phyloP scores from a whole-genome alignment of 2,888 invertebrate species.

The Caenorhabditis doughertyi region DNA sequence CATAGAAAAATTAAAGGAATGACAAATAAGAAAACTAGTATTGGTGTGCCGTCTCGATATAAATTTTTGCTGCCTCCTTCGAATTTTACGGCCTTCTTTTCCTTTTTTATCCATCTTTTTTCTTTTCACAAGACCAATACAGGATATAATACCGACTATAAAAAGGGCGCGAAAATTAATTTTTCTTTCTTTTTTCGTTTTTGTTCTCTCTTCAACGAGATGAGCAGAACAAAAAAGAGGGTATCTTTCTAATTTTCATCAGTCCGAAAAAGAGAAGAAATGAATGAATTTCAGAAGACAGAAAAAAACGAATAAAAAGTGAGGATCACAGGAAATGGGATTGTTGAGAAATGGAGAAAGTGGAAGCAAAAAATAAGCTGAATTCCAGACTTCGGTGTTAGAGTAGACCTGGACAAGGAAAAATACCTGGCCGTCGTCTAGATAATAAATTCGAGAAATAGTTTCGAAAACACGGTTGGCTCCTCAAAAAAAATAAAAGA shows the following conservation, averaged over 20 bases:
- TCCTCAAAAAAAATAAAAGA: constrained; percentile 1
- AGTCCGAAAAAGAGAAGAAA: background rate
- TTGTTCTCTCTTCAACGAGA: constrained; percentile 13
- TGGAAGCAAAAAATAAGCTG: no score
- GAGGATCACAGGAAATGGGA: background rate
- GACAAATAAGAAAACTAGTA: background rate
- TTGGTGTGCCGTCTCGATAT: constrained; percentile 39
- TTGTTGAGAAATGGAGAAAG: no score
- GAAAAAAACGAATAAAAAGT: background rate
- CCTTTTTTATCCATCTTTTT: constrained; percentile 3
- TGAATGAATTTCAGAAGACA: constrained; percentile 2
- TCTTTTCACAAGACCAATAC: constrained; percentile 25
- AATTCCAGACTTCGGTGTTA: background rate
- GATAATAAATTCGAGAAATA: no score
- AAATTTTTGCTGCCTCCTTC: constrained; percentile 51
- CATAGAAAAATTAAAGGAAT: background rate
- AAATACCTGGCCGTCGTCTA: no score
- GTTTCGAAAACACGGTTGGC: background rate
- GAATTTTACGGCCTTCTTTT: constrained; percentile 40
- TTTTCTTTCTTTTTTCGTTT: constrained; percentile 27
- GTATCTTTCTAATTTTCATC: constrained; percentile 43
- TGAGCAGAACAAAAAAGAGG: constrained; percentile 2
- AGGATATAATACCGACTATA: constrained; percentile 53
- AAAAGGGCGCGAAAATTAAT: constrained; percentile 62
- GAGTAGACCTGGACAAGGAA: background rate